Conservation (phyloP, 2,797 vertebrate genomes). For the Aldrovandia affinis region DNA sequence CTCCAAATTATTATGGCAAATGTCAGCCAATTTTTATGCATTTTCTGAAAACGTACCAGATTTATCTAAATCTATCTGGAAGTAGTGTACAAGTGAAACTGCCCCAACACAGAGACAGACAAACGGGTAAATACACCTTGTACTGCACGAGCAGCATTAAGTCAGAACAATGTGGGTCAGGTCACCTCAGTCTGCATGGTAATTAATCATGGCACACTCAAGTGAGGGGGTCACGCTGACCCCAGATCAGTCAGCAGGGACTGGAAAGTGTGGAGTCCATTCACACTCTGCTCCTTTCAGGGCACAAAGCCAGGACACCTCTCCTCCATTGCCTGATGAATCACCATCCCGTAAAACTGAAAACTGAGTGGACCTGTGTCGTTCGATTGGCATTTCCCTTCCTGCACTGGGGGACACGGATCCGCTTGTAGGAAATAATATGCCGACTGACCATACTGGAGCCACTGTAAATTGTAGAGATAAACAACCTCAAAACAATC, state of each 20-base stretch:
- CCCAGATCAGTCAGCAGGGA: constrained; percentile 6
- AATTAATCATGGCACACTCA: neutral
- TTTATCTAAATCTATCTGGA: neutral
- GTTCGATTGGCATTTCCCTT: neutral
- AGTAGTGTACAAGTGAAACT: neutral
- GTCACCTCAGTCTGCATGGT: neutral
- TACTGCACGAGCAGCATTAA: neutral
- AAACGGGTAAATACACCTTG: no score
- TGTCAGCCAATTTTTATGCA: neutral
- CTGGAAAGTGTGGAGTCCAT: neutral
- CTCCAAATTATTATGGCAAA: neutral
- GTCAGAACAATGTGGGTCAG: neutral
- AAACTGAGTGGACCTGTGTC: neutral
- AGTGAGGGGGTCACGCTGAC: neutral
- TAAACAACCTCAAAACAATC: no score
- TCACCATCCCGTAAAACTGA: neutral
- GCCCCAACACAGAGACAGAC: neutral
- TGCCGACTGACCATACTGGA: no score
- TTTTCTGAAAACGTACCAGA: neutral
- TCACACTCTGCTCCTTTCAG: neutral
- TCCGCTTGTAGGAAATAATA: no score
- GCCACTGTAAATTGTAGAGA: no score
- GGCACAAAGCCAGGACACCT: constrained; percentile 14
- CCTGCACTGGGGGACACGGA: no score
- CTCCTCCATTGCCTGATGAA: neutral